A percentile compares a stretch with the other conserved stretches of the same genome.
phyloP scores from a whole-genome alignment of 2,888 invertebrate species.

The Athetis lepigone region DNA sequence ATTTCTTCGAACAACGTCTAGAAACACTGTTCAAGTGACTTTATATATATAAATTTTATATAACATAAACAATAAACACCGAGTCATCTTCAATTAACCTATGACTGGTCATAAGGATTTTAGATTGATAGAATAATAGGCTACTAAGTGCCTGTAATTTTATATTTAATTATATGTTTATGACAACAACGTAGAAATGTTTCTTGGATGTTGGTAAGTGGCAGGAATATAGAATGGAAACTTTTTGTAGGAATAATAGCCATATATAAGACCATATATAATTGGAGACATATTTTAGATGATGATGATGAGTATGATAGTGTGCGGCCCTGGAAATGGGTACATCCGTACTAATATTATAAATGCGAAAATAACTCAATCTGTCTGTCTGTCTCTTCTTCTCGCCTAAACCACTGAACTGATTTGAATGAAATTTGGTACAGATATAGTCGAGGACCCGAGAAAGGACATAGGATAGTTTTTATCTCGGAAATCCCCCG shows the following conservation, averaged over 20 bases:
- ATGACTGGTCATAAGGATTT: constrained; percentile 24
- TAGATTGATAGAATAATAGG: constrained; percentile 27
- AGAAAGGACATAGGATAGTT: no score
- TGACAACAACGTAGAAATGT: constrained; percentile 20
- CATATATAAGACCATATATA: not conserved
- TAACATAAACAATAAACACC: constrained; percentile 23
- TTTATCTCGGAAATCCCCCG: no score
- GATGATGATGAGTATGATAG: no score
- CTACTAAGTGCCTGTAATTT: constrained; percentile 24
- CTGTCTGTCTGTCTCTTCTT: no score
- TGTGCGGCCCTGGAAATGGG: no score
- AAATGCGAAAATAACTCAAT: no score
- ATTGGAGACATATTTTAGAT: not conserved
- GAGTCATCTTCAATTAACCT: constrained; percentile 48
- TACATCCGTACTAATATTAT: no score
- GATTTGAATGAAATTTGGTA: no score
- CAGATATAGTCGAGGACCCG: no score
- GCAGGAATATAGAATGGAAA: constrained; percentile 7
- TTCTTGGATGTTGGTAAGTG: not conserved
- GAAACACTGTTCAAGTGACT: not conserved
- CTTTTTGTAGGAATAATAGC: constrained; percentile 9
- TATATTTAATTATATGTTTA: constrained; percentile 42
- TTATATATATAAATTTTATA: no score
- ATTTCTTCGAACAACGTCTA: constrained; percentile 1
- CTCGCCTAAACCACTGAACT: no score